Base-by-base conservation (phyloP, 2,113 vertebrate species). In the Stigmatopora nigra region DNA sequence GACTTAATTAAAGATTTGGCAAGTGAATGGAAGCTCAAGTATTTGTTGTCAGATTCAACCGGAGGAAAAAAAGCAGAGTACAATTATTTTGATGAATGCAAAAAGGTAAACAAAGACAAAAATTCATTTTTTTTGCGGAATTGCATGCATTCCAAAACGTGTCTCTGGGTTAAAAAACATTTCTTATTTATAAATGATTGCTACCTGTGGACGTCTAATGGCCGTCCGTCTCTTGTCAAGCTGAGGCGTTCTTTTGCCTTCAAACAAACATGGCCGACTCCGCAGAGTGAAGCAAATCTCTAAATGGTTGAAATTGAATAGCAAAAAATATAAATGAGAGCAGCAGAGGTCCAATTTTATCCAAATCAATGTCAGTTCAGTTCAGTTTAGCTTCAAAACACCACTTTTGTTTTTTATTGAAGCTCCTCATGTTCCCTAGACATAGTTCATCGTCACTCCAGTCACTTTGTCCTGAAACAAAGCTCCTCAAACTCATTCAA, bases 1-100 rank as follows among this genome's bases (percentile, higher is more conserved):
- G 38, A 45, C 59, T 61, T 45, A 45, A 61, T 61, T 45, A 61
- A 61, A 61, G 41, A 44, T 15, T n/a, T 61, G 41, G 41, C 41
- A 45, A 22, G n/a, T 22, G 20, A 46, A 61, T 16, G 19, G 41
- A 19, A 22, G 19, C 41, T 10, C 14, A 31, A 31, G 14, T 31
- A 56, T 56, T 56, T 56, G 53, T 56, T 35, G 53, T 56, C 53
- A 56, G 6, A 56, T 25, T 25, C 13, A 31, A 31, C 15, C 10
- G 3, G 7, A 15, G 25, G 15, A 31, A 56, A 7, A 19, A 16
- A 53, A 0, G 19, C 12, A 3, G 3, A 4, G 53, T 56, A 6
- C 22, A 56, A 56, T 56, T 56, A 53, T 55, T 31, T 7, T 15
- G 15, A 56, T 16, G 25, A 55, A 56, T 56, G 53, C 20, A 15